These are phyloP conservation scores for Chouioia cunea DNA, from an alignment of 2,888 invertebrate species.

Conservation along the genomic window DNA sequence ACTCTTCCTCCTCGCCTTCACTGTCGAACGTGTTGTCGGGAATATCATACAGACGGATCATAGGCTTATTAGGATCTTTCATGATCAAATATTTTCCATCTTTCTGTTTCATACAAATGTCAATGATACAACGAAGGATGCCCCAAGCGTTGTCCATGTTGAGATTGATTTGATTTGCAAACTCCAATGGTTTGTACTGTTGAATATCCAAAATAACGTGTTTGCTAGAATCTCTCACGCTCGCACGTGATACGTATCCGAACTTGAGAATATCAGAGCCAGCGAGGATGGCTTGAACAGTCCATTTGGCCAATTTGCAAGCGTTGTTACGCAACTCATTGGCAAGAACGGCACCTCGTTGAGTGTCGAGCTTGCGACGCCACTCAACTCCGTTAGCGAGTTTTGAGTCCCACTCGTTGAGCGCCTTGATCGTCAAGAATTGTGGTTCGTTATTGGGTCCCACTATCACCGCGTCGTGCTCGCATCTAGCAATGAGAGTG, in stretches of 20 bases:
- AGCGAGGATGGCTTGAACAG: conserved; percentile 92
- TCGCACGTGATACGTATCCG: conserved; percentile 97
- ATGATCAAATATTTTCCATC: conserved; percentile 97
- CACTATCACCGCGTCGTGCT: conserved; percentile 94
- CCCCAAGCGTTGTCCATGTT: conserved; percentile 99
- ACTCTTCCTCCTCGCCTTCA: conserved; percentile 92
- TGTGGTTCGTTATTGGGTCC: conserved; percentile 91
- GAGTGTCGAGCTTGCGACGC: conserved; percentile 97
- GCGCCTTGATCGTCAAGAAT: conserved; percentile 94
- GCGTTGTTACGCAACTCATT: conserved; percentile 98
- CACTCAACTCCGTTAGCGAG: conserved; percentile 97
- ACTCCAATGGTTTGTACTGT: conserved; percentile 98
- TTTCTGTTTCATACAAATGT: conserved; percentile 96
- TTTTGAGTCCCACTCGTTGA: conserved; percentile 99
- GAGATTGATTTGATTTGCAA: conserved; percentile 97
- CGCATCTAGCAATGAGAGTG: conserved; percentile 91
- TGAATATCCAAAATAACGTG: conserved; percentile 97
- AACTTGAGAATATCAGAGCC: conserved; percentile 98
- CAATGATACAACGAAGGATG: conserved; percentile 95
- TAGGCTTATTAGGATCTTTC: conserved; percentile 99
- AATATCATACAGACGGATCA: conserved; percentile 97
- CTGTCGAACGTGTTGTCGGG: conserved; percentile 99
- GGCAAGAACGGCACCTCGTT: conserved; percentile 97
- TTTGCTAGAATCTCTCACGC: conserved; percentile 93
- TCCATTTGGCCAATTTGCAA: conserved; percentile 99